These are phyloP conservation scores for Amblyopsis hoosieri DNA, from an alignment of 2,797 vertebrate species.

Conservation along the genomic window DNA sequence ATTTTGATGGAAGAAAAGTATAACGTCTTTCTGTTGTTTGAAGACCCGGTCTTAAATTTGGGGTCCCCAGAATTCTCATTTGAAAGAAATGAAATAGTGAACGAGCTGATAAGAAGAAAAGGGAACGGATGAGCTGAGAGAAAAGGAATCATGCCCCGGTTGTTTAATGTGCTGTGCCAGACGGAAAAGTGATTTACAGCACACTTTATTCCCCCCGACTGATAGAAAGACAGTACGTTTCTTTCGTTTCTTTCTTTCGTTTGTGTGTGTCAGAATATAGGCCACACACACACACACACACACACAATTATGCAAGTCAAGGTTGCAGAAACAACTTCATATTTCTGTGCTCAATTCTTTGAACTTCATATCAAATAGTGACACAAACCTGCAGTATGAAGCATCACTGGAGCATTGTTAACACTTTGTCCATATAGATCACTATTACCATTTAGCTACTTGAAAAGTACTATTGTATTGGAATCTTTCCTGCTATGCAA, in stretches of 20 bases:
- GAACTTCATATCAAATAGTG: neutral
- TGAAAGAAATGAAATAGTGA: conserved; percentile 93
- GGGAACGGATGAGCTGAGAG: conserved; percentile 82
- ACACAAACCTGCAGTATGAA: no score
- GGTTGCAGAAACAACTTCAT: neutral
- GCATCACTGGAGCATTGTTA: no score
- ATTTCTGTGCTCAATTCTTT: neutral
- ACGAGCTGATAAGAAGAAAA: conserved; percentile 93
- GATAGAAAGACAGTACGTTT: conserved; percentile 86
- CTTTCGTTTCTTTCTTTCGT: conserved; percentile 44
- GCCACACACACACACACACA: neutral
- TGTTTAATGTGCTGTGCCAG: conserved; percentile 91
- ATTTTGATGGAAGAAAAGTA: conserved; percentile 90
- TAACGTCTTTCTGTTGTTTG: conserved; percentile 89
- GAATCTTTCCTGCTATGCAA: no score
- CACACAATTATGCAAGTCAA: neutral
- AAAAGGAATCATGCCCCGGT: conserved; percentile 83
- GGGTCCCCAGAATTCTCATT: conserved; percentile 94
- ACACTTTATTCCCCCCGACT: conserved; percentile 89
- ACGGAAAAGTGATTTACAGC: conserved; percentile 93
- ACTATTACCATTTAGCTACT: no score
- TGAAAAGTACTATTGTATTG: no score
- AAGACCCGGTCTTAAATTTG: conserved; percentile 89
- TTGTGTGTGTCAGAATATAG: conserved; percentile 16
- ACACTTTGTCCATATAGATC: no score